Base-by-base conservation (phyloP, 2,888 invertebrate genomes). In the Itoplectis maculator region DNA sequence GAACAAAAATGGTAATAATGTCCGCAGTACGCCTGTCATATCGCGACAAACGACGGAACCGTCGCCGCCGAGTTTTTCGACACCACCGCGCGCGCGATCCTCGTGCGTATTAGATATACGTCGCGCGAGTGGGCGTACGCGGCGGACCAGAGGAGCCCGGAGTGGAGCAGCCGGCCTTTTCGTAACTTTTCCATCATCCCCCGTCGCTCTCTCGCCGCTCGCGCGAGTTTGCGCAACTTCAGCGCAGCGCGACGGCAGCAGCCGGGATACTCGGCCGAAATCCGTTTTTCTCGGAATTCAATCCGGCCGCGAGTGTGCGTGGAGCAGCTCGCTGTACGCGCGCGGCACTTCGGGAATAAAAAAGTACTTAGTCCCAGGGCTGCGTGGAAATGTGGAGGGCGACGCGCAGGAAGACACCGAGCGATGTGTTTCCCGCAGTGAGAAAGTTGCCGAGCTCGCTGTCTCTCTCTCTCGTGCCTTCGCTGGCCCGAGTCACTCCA, bases 231-330 rank as follows among this genome's bases (percentile, higher is more conserved):
- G 51, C 51, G 15, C 49, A 82, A 82, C 75, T 82, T 75, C 13
- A 79, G 56, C 45, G 74, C 13, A 79, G 56, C 45, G 74, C 61
- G 37, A 29, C 68, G 47, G n/a, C 29, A 73, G 37, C 37, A 15
- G 51, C 37, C 37, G 20, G 51, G 20, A 35, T 59, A 72, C 47
- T 35, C 45, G 65, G 29, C 45, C 69, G 47, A 72, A 82, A 82
- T 82, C 79, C 68, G 79, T 79, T 82, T 68, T 75, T 75, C 68
- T 63, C 75, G 73, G 69, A 82, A 82, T 82, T 72, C 79, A 76
- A 82, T 82, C 75, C 51, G 13, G 23, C 66, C 51, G 42, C 42
- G 15, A 45, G 59, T 72, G 72, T 29, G 45, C 59, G 42, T 49
- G 29, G 29, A 29, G 5, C 29, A 9, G n/a, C 18, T 49, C 9